A percentile compares a stretch with the other conserved stretches of the same genome.
Evolutionary conservation across 2,888 invertebrate species (phyloP).

Genomic region (Mimas tiliae): DNA sequence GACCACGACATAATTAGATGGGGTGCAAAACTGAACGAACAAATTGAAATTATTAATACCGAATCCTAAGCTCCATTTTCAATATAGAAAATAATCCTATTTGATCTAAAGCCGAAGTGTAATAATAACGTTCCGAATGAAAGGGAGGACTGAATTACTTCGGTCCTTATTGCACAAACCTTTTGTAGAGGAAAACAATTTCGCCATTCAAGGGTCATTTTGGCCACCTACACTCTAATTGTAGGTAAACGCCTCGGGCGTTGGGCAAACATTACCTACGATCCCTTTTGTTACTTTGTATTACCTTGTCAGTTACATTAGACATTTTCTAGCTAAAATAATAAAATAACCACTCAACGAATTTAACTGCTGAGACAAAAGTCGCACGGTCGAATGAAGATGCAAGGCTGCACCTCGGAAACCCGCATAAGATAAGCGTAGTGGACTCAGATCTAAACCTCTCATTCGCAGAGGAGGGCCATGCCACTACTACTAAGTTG

Average conservation of each 20-base stretch:
- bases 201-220: conserved; percentile 56
- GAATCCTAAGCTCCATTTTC: not conserved
- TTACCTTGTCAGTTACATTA: conserved; percentile 14
- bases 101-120: conserved; percentile 54
- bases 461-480: too few relatives aligned
- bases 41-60: not conserved
- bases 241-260: conserved; percentile 58
- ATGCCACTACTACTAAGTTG: too few relatives aligned
- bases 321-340: not conserved
- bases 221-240: conserved; percentile 63
- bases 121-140: conserved; percentile 51
- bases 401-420: too few relatives aligned
- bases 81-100: conserved; percentile 50
- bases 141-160: conserved; percentile 60
- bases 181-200: conserved; percentile 63
- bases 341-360: not conserved
- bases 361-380: too few relatives aligned
- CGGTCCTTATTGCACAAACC: conserved; percentile 54
- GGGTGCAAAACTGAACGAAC: too few relatives aligned
- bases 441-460: too few relatives aligned
- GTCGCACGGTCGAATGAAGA: too few relatives aligned
- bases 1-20: not conserved
- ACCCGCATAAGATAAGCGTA: too few relatives aligned
- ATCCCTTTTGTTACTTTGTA: conserved; percentile 32
- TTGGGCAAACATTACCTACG: conserved; percentile 48